Base-by-base conservation (phyloP, 2,113 vertebrate genomes). In the Tragelaphus imberbis region DNA sequence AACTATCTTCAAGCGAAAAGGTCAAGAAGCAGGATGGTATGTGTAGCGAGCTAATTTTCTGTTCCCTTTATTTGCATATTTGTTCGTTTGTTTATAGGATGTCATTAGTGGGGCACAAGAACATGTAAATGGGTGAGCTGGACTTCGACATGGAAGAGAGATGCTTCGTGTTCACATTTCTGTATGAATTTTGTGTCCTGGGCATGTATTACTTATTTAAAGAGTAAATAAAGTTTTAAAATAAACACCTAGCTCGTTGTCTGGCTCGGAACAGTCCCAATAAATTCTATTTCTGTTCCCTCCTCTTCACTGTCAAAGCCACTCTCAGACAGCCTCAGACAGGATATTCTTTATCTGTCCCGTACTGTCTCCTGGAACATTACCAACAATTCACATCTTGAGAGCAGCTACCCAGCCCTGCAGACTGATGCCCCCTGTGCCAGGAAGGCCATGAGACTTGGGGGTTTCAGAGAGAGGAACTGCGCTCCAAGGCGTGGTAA, bases 361-460 rank as follows among this genome's bases (percentile, higher is more conserved):
- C 40, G 2, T 25, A 59, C 88, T 9, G 49, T 71, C 61, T 19
- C 49, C 21, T 87, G 44, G 85, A 55, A 51, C 16, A 5, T 30
- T 53, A 89, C 88, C 89, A 87, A 28, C 14, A 19, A 2, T n/a
- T 82, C 56, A 25, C 17, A 80, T 82, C 85, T 53, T 8, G 3
- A 36, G 33, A 84, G 61, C 33, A 11, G 47, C 28, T 51, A 30
- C 9, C 17, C 40, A 49, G 47, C 59, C 65, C 6, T 3, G 8
- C n/a, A 51, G 88, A 17, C 58, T 0, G 2, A 28, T 1, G 1
- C 13, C 56, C 25, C 5, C 40, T 6, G 2, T 0, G 2, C 15
- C 10, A 21, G 68, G 82, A 36, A 80, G 44, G 47, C 85, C 49
- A 0, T 0, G 2, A 6, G 12, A 6, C 33, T 4, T 11, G 1